Evolutionary conservation across 2,888 invertebrate species (phyloP), one percentile per base, ranked within the genome.

Genomic region (Acanthosepion esculentum): DNA sequence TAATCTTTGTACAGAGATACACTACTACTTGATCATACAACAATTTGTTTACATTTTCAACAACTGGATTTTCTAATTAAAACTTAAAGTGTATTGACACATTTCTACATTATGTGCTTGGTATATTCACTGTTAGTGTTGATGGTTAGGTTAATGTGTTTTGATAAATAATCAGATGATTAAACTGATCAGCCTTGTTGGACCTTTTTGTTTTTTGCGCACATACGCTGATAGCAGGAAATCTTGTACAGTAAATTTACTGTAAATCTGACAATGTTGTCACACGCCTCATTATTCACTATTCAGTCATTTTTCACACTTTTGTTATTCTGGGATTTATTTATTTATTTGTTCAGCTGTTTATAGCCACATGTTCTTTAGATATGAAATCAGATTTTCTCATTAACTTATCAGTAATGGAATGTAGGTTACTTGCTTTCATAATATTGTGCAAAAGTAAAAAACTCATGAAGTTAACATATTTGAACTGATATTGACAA

Each of bases 81-180:
- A 55, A 55, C 53, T 41, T 41, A 41, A 41, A 78, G 64, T 26
- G 7, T 29, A 10, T 78, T 26, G 6, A 1, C 8, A 78, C 10
- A 78, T 78, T 78, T 78, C 8, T 78, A 29, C 12, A 78, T 78
- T 29, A 78, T 78, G 23, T 64, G 8, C 64, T 64, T 59, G 23
- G 26, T 78, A 78, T 78, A 78, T 78, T 78, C 29, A 78, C 12
- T n/a, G 10, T 78, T 23, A 78, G 8, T n/a, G 10, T 78, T 23
- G 29, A 12, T 78, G 29, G 26, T 26, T 29, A 29, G 29, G 26
- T 26, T 29, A 29, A 41, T 41, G 41, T 78, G n/a, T 78, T 29
- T 64, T 64, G 64, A 64, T 64, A 64, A 55, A n/a, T 78, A 78
- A 78, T 78, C 78, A 78, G 78, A 78, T 78, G 78, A 78, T 78